Base-by-base conservation (phyloP, 2,888 invertebrate genomes). In the Pseudococcus viburni region DNA sequence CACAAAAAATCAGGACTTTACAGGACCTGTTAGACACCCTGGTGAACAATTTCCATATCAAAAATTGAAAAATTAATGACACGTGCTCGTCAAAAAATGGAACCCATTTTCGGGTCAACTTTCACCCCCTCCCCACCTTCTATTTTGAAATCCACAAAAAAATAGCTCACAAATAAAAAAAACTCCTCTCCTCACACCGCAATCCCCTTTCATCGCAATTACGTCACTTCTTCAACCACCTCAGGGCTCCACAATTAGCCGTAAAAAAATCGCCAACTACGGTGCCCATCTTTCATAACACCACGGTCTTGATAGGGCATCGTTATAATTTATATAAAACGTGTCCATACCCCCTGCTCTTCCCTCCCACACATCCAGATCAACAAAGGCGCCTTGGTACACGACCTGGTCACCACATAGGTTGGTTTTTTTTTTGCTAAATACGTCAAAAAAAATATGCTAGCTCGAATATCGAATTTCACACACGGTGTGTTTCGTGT, bases 381-480 rank as follows among this genome's bases (percentile, higher is more conserved):
- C n/a, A 55, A n/a, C 6, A 55, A 55, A 55, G 55, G 55, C 55
- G 55, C 55, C 55, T 55, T 3, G 15, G 51, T 15, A 51, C 55
- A 55, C n/a, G 55, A 55, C 55, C n/a, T 55, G 55, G 55, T n/a
- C 55, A 51, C 55, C 55, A n/a, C 55, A 17, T 55, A n/a, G 17
- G 55, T 55, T 55, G n/a, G 4, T 55, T 55, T 55, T 51, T 17
- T 55, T n/a, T 55, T 55, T 6, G 55, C 55, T 55, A 55, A 55
- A 55, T 55, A 55, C 55, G 55, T 55, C 55, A 55, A 55, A 55
- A 55, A 55, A 55, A 55, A n/a, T 55, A 55, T 55, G 55, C 55
- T n/a, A 8, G 17, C n/a, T 17, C 7, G 55, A 55, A n/a, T 55
- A 55, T 55, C 55, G 55, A 55, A 55, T 55, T 55, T 55, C 55